Conservation (phyloP, 2,113 vertebrate genomes). For the Corythornis cristatus region DNA sequence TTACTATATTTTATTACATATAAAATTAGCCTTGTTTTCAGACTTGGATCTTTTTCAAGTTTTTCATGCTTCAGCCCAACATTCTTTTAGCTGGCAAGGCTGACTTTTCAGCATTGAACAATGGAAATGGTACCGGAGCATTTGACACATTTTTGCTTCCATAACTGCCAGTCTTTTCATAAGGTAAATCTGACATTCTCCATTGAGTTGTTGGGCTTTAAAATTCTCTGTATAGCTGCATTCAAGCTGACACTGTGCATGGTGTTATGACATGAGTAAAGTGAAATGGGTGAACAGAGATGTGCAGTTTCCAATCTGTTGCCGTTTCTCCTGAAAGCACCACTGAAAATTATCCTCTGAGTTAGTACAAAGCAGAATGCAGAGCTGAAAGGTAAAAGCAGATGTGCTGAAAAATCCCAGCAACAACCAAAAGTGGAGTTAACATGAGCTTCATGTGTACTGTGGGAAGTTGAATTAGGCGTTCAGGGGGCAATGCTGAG, state of each 20-base stretch:
- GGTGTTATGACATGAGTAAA: neutral
- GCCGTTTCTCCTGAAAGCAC: neutral
- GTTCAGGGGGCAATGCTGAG: neutral
- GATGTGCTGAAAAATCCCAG: neutral
- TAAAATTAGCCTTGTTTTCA: slow-evolving; percentile 50
- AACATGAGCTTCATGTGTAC: neutral
- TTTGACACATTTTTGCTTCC: neutral
- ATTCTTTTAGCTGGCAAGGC: neutral
- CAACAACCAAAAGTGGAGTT: neutral
- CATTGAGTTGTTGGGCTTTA: neutral
- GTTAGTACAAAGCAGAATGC: neutral
- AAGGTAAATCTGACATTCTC: neutral
- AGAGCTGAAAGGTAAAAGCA: neutral
- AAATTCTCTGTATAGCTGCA: neutral
- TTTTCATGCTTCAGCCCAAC: neutral
- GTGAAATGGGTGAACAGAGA: neutral
- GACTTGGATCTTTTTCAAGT: slow-evolving; percentile 7
- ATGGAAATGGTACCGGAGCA: neutral
- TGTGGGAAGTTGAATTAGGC: neutral
- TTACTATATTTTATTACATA: slow-evolving; percentile 26
- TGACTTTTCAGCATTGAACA: neutral
- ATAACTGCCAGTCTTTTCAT: neutral
- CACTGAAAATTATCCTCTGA: neutral
- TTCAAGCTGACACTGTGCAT: neutral
- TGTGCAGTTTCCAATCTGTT: neutral